A percentile compares a stretch with the other conserved stretches of the same genome.
Conservation (phyloP, 1,140 invertebrate genomes). For the Lamellibrachia luymesi region DNA sequence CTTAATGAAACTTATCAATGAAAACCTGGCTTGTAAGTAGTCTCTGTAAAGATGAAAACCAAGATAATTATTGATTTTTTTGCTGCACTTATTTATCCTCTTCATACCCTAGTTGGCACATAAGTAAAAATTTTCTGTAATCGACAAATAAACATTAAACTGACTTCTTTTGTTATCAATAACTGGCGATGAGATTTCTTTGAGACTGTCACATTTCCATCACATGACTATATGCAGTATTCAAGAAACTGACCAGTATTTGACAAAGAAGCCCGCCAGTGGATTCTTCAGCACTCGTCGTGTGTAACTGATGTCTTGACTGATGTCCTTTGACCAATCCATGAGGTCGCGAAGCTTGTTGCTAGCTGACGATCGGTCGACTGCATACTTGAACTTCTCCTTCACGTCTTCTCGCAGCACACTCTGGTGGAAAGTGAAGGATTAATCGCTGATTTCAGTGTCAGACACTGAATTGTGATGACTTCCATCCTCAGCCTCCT, state of each 20-base stretch:
- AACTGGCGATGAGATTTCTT: neutral
- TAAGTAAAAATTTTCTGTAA: neutral
- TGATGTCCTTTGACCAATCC: constrained; percentile 53
- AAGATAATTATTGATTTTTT: neutral
- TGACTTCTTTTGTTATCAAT: neutral
- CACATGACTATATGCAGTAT: neutral
- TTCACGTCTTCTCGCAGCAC: constrained; percentile 54
- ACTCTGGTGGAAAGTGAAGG: constrained; percentile 33
- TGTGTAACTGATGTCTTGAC: constrained; percentile 52
- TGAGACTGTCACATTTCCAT: neutral
- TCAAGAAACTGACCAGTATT: constrained; percentile 23
- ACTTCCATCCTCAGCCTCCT: neutral
- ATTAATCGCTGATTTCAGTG: neutral
- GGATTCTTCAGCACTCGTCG: constrained; percentile 35
- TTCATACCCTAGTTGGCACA: neutral
- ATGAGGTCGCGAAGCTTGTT: constrained; percentile 54
- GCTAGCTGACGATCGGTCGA: constrained; percentile 51
- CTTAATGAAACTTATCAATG: neutral
- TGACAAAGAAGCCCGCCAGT: constrained; percentile 23
- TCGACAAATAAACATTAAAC: neutral
- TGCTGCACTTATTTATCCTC: neutral
- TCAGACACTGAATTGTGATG: neutral
- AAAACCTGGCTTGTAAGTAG: neutral
- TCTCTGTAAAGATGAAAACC: neutral
- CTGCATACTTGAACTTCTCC: constrained; percentile 54